Evolutionary conservation across 2,888 invertebrate species (phyloP).

Genomic region (Dryobota labecula): DNA sequence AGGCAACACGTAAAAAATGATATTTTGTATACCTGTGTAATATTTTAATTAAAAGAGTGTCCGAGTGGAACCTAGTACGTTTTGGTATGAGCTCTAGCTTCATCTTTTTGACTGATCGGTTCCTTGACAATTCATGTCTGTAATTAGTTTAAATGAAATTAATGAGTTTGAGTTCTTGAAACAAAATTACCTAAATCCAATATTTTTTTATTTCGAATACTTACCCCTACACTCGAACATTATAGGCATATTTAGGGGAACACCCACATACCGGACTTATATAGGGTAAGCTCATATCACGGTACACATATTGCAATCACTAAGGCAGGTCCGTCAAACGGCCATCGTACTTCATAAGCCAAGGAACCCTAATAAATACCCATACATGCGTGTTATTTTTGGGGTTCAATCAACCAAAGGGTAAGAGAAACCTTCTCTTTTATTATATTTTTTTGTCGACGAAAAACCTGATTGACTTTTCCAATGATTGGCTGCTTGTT

Average conservation of each 20-base stretch:
- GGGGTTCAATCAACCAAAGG: conserved; percentile 9
- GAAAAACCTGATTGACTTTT: not conserved
- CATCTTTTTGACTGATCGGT: no score
- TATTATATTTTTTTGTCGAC: not conserved
- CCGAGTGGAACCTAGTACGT: no score
- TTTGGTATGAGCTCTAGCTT: no score
- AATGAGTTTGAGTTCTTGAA: not conserved
- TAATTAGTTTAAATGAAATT: not conserved
- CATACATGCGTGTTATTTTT: conserved; percentile 18
- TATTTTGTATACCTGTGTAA: no score
- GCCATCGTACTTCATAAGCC: conserved; percentile 33
- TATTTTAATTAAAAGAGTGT: no score
- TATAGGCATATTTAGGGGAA: not conserved
- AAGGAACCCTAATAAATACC: conserved; percentile 50
- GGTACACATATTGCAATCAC: conserved; percentile 43
- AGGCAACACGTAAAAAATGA: no score
- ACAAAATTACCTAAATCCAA: not conserved
- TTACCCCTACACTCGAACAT: not conserved
- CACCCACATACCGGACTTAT: not conserved
- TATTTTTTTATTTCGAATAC: not conserved
- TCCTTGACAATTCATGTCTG: not conserved
- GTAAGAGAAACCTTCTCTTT: not conserved
- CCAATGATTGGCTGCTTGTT: not conserved
- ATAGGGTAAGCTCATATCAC: conserved; percentile 22
- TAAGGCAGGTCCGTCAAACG: conserved; percentile 31